Base-by-base conservation (phyloP, 2,113 vertebrate genomes). In the Odontesthes bonariensis region DNA sequence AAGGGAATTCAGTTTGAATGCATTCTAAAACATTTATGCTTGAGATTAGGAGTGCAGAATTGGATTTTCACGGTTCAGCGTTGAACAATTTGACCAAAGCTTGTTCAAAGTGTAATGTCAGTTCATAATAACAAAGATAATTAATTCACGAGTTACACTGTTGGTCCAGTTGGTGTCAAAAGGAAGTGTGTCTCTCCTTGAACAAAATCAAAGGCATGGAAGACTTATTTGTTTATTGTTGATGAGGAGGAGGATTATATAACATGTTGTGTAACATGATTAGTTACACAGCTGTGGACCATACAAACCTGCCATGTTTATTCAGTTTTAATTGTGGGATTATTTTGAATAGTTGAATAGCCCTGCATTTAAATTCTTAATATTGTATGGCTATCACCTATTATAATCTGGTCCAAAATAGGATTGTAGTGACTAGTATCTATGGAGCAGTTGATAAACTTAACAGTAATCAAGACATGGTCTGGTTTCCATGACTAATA, bases 81-180 rank as follows among this genome's bases (percentile, higher is more conserved):
- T 49, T 19, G 14, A 19, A 49, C 5, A 16, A 19, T n/a, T 38
- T 5, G 7, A 59, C 5, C 3, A 5, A 12, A 23, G 1, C 35
- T 10, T 23, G 44, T 51, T 70, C 12, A 8, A 38, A 38, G 58
- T 3, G 1, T 0, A 49, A 49, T n/a, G 46, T 7, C 13, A 44
- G 42, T 19, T 23, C 17, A 51, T 20, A 51, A 23, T 59, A 22
- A 59, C 22, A n/a, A 59, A 70, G 20, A n/a, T 60, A n/a, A 52
- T 51, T 16, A 3, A 70, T 60, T 12, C 5, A 17, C 38, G 9
- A n/a, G 3, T 32, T 32, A 19, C 17, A 19, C 4, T 19, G 35
- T 38, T 59, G 49, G 10, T 38, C 19, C 8, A 38, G 47, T 51
- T 59, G 35, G 10, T 38, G 32, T 59, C 6, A 4, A 16, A 27